Conservation (phyloP, 2,888 invertebrate genomes). For the Drosophila cyrtoloma region DNA sequence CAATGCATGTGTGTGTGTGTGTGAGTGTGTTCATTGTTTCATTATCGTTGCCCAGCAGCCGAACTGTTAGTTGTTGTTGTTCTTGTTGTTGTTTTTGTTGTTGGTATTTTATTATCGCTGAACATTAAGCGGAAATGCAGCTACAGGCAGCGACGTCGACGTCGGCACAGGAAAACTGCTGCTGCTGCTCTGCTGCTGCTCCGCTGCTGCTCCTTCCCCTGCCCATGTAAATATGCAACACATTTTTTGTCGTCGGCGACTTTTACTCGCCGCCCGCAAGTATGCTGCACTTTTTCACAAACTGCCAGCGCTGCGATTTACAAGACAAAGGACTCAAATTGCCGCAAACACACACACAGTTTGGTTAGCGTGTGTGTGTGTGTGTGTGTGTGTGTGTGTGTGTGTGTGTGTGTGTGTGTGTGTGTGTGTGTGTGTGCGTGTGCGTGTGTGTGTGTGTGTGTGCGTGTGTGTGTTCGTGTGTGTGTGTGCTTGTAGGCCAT, state of each 20-base stretch:
- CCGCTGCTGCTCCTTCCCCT: constrained; percentile 8
- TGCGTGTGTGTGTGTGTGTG: background rate
- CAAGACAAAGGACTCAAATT: constrained; percentile 61
- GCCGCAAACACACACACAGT: constrained; percentile 21
- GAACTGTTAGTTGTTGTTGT: constrained; percentile 20
- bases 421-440: background rate
- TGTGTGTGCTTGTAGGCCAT: background rate
- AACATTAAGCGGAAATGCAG: constrained; percentile 83
- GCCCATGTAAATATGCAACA: constrained; percentile 55
- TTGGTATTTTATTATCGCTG: constrained; percentile 82
- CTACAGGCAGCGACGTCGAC: constrained; percentile 54
- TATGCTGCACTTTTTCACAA: constrained; percentile 65
- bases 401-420: background rate
- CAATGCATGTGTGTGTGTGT: constrained; percentile 73
- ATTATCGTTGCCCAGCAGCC: constrained; percentile 54
- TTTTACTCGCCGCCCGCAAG: constrained; percentile 63
- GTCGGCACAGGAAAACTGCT: constrained; percentile 25
- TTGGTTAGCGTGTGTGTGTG: background rate
- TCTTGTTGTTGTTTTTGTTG: constrained; percentile 39
- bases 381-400: background rate
- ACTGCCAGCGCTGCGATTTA: constrained; percentile 32
- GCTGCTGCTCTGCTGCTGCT: constrained; percentile 1
- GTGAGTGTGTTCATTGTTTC: constrained; percentile 38
- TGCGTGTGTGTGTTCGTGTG: background rate
- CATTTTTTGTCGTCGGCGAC: constrained; percentile 33